phyloP scores from a whole-genome alignment of 2,797 vertebrate genomes.

The Sylvilagus floridanus region DNA sequence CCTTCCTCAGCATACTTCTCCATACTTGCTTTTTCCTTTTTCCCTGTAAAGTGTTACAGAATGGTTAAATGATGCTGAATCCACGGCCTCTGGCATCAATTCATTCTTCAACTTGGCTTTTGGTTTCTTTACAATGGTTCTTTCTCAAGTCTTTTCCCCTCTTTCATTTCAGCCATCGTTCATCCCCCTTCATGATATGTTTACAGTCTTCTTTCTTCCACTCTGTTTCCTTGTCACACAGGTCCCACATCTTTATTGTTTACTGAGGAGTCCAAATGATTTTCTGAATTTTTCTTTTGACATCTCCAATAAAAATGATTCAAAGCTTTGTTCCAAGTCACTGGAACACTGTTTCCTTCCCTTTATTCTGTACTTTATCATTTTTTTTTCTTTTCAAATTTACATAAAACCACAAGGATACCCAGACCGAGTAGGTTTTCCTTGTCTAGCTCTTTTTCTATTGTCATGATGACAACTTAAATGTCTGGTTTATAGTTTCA shows the following conservation, averaged over 20 bases:
- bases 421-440: neutral
- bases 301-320: neutral
- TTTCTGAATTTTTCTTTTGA: conserved; percentile 8
- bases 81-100: neutral
- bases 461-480: neutral
- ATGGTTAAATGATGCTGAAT: neutral
- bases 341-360: neutral
- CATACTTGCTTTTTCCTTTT: neutral
- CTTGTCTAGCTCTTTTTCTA: neutral
- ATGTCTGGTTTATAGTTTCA: neutral
- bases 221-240: neutral
- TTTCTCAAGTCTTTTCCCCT: neutral
- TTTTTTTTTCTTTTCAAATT: neutral
- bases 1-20: neutral
- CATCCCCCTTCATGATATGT: neutral
- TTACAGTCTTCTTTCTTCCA: neutral
- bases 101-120: neutral
- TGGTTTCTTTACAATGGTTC: neutral
- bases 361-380: neutral
- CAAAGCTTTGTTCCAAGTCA: neutral
- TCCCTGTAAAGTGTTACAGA: neutral
- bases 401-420: neutral
- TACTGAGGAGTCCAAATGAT: neutral
- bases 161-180: neutral
- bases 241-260: neutral